Conservation (phyloP, 2,797 vertebrate genomes). For the Lagocephalus sceleratus region DNA sequence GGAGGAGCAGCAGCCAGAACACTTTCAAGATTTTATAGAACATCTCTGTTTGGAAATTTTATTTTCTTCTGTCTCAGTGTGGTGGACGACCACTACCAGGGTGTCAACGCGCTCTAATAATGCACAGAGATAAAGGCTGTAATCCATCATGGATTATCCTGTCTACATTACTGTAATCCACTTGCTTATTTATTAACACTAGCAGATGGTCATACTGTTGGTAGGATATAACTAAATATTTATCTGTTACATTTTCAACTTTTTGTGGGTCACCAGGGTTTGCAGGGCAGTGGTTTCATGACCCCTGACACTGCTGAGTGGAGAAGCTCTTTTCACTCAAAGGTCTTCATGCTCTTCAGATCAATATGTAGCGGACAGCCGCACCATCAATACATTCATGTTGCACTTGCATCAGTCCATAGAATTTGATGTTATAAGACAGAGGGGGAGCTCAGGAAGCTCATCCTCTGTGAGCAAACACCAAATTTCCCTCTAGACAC, state of each 20-base stretch:
- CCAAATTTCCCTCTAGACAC: no score
- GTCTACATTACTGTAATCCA: not conserved
- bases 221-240: no score
- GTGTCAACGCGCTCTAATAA: no score
- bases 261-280: not conserved
- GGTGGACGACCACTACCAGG: no score
- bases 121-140: no score
- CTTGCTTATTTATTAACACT: not conserved
- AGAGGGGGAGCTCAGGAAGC: no score
- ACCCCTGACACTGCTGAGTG: constrained; percentile 54
- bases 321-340: constrained; percentile 54
- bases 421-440: not conserved
- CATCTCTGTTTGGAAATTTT: no score
- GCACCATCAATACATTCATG: constrained; percentile 47
- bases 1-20: constrained; percentile 50
- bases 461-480: no score
- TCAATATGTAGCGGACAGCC: constrained; percentile 49
- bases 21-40: constrained; percentile 32
- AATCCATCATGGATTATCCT: not conserved
- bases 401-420: constrained; percentile 22
- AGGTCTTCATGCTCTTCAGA: constrained; percentile 51
- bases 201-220: no score
- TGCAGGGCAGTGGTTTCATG: constrained; percentile 25
- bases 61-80: no score
- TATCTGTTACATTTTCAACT: no score